Evolutionary conservation across 2,113 vertebrate genomes (phyloP).

Genomic region (Anas platyrhynchos): DNA sequence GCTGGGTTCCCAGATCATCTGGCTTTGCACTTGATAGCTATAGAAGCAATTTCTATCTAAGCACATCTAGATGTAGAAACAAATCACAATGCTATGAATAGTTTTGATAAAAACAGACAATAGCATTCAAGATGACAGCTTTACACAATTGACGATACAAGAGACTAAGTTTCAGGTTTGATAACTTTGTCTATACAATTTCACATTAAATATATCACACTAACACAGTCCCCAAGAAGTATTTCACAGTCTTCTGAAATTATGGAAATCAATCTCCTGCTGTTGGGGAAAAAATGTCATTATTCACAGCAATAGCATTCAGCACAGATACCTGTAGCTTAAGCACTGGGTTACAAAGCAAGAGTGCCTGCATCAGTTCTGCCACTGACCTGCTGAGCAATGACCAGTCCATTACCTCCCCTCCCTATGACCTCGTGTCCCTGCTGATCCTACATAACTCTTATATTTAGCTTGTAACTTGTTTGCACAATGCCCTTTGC

Average conservation of each 20-base stretch:
- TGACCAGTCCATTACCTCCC: background rate
- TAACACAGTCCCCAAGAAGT: background rate
- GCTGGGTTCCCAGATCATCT: background rate
- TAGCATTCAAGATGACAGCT: background rate
- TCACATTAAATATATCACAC: background rate
- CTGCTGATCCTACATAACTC: background rate
- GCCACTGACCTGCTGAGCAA: background rate
- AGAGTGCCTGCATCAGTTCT: background rate
- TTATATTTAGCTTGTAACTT: background rate
- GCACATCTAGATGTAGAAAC: background rate
- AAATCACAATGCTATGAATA: background rate
- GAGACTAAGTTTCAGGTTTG: background rate
- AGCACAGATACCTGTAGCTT: background rate
- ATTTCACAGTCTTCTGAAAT: background rate
- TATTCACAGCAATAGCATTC: background rate
- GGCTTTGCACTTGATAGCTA: background rate
- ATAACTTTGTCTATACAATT: background rate
- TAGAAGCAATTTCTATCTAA: background rate
- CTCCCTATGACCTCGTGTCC: background rate
- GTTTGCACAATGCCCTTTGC: background rate
- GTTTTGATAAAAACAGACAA: background rate
- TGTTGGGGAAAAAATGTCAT: background rate
- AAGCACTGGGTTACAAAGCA: background rate
- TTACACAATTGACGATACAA: background rate
- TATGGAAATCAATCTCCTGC: background rate